Conservation (phyloP, 2,797 vertebrate genomes). For the Poeciliopsis infans region DNA sequence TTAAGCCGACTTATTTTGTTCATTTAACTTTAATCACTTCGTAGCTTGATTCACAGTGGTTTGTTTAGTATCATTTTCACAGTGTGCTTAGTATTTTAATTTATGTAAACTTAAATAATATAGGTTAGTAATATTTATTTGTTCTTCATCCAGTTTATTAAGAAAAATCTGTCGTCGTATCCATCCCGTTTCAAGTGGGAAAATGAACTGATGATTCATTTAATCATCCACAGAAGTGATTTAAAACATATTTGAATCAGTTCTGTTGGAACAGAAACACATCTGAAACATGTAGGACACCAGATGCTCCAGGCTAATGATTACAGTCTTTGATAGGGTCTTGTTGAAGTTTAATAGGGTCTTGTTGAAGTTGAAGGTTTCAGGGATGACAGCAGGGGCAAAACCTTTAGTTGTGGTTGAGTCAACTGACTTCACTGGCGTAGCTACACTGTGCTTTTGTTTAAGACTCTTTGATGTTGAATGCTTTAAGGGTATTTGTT, state of each 20-base stretch:
- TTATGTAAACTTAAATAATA: too few relatives aligned
- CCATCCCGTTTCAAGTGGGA: too few relatives aligned
- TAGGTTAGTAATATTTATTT: too few relatives aligned
- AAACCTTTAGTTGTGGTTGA: conserved; percentile 2
- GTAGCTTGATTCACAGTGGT: too few relatives aligned
- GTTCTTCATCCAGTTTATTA: too few relatives aligned
- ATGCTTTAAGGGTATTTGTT: neutral
- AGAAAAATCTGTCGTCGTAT: too few relatives aligned
- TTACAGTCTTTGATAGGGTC: neutral
- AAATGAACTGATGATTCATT: neutral
- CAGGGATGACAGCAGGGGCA: neutral
- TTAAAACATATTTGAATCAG: neutral
- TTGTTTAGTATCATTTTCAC: too few relatives aligned
- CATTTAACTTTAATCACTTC: too few relatives aligned
- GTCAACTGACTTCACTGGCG: neutral
- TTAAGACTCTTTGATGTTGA: neutral
- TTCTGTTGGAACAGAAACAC: neutral
- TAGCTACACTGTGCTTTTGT: conserved; percentile 3
- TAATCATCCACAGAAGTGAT: neutral
- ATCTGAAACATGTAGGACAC: neutral
- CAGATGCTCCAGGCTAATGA: neutral
- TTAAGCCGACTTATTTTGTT: too few relatives aligned
- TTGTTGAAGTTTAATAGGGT: neutral
- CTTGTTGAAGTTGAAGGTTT: neutral
- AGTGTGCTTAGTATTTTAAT: too few relatives aligned